Conservation (phyloP, 2,797 vertebrate species). For the Mormyrops attenuatus region DNA sequence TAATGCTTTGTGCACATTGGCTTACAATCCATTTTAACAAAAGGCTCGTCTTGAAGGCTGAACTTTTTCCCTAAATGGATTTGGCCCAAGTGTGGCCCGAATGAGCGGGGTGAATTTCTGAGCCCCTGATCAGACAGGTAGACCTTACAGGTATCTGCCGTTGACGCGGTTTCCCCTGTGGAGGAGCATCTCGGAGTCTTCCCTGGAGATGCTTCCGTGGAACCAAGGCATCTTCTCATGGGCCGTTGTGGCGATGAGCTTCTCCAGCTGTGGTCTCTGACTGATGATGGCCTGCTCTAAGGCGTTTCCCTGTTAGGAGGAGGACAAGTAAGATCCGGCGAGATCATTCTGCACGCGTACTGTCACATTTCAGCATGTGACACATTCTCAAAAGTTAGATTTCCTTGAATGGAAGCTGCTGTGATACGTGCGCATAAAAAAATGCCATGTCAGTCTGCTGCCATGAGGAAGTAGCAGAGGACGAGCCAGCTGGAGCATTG, state of each 20-base stretch:
- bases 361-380: background rate
- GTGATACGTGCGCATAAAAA: background rate
- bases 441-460: background rate
- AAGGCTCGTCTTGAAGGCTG: background rate
- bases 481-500: background rate
- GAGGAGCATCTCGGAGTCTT: slow-evolving; percentile 75
- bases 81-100: background rate
- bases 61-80: background rate
- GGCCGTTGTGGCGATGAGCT: slow-evolving; percentile 86
- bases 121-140: background rate
- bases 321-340: background rate
- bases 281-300: slow-evolving; percentile 96
- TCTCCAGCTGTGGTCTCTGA: slow-evolving; percentile 91
- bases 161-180: slow-evolving; percentile 65
- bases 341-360: background rate
- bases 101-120: background rate
- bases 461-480: background rate
- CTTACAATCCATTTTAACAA: background rate
- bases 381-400: background rate
- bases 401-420: background rate
- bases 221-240: slow-evolving; percentile 97
- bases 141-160: slow-evolving; percentile 87
- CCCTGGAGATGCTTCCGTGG: slow-evolving; percentile 78
- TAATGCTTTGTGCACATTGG: background rate
- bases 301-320: slow-evolving; percentile 69